phyloP scores from a whole-genome alignment of 2,888 invertebrate species.

The Athripsodes cinereus region DNA sequence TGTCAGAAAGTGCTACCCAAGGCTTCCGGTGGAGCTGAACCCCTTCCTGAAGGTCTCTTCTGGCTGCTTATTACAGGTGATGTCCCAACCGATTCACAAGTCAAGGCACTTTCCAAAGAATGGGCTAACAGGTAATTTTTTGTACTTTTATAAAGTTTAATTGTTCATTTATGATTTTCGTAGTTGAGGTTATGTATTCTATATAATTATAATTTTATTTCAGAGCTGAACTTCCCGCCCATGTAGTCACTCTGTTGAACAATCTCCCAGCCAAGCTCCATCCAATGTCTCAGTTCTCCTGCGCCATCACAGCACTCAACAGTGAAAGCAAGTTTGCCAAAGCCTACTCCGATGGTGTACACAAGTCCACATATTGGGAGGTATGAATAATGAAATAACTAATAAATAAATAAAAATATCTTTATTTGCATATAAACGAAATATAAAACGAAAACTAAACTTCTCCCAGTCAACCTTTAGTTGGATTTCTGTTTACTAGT shows the following conservation, averaged over 20 bases:
- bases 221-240: conserved; percentile 64
- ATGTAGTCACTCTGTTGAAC: conserved; percentile 76
- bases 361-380: conserved; percentile 77
- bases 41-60: conserved; percentile 73
- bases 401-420: no score
- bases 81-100: conserved; percentile 66
- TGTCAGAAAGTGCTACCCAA: conserved; percentile 67
- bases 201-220: no score
- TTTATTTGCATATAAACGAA: no score
- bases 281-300: conserved; percentile 81
- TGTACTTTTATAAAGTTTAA: not conserved
- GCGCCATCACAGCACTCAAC: conserved; percentile 75
- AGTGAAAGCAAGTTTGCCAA: conserved; percentile 79
- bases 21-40: conserved; percentile 62
- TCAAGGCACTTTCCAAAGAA: conserved; percentile 66
- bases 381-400: conserved; percentile 14
- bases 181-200: not conserved
- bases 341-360: conserved; percentile 66
- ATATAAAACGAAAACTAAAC: no score
- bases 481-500: no score
- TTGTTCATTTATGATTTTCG: not conserved
- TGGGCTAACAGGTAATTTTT: conserved; percentile 61
- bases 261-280: conserved; percentile 75
- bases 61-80: conserved; percentile 75
- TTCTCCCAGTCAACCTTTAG: no score